Percentiles rank a stretch among this genome's conserved stretches.
Evolutionary conservation across 2,888 invertebrate genomes (phyloP).

Genomic region (Isoperla grammatica): DNA sequence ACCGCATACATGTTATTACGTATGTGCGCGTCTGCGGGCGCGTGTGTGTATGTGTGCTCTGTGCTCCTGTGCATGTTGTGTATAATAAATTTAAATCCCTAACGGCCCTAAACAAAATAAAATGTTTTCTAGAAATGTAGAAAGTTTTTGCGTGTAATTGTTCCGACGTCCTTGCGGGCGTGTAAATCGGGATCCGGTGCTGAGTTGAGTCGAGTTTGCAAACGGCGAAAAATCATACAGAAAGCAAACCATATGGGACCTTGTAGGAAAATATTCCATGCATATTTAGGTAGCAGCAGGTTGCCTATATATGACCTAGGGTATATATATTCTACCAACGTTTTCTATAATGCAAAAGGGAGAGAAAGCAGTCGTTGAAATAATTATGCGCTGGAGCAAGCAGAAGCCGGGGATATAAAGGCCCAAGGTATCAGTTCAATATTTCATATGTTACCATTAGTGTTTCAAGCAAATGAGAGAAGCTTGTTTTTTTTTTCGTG

Average conservation of each 20-base stretch:
- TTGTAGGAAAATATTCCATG: constrained; percentile 24
- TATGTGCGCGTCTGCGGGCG: too few species aligned
- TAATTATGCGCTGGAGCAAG: constrained; percentile 29
- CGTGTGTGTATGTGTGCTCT: too few species aligned
- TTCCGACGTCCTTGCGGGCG: constrained; percentile 14
- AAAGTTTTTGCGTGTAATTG: constrained; percentile 9
- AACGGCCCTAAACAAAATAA: not conserved
- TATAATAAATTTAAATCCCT: too few species aligned
- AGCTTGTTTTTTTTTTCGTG: constrained; percentile 28
- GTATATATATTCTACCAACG: constrained; percentile 27
- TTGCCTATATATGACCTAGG: constrained; percentile 13
- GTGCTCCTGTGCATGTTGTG: too few species aligned
- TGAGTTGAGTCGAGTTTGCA: constrained; percentile 8
- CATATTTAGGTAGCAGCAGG: constrained; percentile 21
- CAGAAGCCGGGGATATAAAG: constrained; percentile 21
- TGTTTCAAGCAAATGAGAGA: constrained; percentile 30
- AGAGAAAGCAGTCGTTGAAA: constrained; percentile 32
- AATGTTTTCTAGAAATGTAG: constrained; percentile 5
- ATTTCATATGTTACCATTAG: constrained; percentile 32
- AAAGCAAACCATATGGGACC: constrained; percentile 27
- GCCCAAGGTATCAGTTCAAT: constrained; percentile 31
- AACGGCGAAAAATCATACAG: constrained; percentile 21
- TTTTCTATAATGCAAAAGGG: constrained; percentile 30
- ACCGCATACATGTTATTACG: too few species aligned
- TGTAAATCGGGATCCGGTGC: constrained; percentile 15